phyloP scores from a whole-genome alignment of 2,113 vertebrate genomes.

The Eolophus roseicapilla region DNA sequence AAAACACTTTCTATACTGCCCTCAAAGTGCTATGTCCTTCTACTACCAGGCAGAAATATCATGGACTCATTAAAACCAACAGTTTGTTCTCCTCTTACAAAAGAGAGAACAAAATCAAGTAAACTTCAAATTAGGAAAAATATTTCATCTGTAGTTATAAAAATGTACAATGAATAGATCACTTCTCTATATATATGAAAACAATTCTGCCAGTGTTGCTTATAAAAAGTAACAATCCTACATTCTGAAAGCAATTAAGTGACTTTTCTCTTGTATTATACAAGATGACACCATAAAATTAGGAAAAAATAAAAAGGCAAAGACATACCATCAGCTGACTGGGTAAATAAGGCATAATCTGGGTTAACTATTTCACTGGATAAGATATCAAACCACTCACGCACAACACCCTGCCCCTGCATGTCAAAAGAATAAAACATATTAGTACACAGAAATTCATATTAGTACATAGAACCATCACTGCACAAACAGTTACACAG shows the following conservation, averaged over 20 bases:
- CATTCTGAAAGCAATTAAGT: neutral
- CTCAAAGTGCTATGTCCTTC: neutral
- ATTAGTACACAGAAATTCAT: conserved; percentile 24
- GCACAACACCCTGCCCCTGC: conserved; percentile 96
- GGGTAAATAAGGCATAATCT: conserved; percentile 96
- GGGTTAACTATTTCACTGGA: conserved; percentile 99
- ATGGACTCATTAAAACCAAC: neutral
- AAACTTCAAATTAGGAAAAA: neutral
- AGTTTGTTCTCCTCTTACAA: neutral
- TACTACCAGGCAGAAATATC: neutral
- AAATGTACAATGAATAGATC: neutral
- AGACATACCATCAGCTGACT: conserved; percentile 94
- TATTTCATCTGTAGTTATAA: neutral
- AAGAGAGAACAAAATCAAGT: neutral
- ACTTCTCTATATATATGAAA: neutral
- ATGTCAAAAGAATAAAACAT: conserved; percentile 37
- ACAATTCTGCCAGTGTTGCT: neutral
- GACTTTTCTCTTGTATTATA: neutral
- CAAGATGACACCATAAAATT: neutral
- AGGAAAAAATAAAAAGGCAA: neutral
- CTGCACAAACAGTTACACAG: neutral
- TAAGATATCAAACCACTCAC: conserved; percentile 98
- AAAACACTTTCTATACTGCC: neutral
- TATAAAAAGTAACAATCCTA: neutral
- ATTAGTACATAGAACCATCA: conserved; percentile 35